These are phyloP conservation scores for Gymnopithys bicolor DNA, from an alignment of 2,797 vertebrate genomes.

Conservation along the genomic window DNA sequence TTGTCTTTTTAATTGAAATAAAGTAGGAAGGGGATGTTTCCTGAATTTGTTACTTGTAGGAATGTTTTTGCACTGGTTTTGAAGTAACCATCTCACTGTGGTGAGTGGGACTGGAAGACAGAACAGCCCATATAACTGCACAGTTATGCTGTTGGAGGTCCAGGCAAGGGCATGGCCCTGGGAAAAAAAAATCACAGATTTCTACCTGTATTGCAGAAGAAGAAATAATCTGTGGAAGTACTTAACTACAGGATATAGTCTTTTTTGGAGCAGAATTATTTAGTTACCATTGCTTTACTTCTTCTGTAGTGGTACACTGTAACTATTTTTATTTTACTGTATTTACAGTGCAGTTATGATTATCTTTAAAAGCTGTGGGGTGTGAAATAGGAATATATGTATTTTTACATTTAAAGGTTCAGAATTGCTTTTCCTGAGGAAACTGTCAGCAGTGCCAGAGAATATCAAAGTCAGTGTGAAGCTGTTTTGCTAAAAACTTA, in stretches of 20 bases:
- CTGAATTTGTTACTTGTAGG: neutral
- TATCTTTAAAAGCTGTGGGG: constrained; percentile 48
- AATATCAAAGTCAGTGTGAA: constrained; percentile 31
- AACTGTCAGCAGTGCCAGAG: neutral
- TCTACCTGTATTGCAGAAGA: neutral
- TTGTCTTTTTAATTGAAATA: constrained; percentile 40
- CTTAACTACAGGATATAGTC: neutral
- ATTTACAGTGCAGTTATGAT: constrained; percentile 34
- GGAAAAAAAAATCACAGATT: neutral
- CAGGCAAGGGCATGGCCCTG: neutral
- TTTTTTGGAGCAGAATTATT: neutral
- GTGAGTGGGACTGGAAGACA: neutral
- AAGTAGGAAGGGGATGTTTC: neutral
- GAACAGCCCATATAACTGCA: neutral
- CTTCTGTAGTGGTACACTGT: neutral
- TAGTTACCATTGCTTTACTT: neutral
- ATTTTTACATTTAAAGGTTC: constrained; percentile 37
- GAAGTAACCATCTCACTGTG: neutral
- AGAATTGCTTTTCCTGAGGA: constrained; percentile 35
- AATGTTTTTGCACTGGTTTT: neutral
- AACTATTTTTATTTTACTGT: constrained; percentile 24
- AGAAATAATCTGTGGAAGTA: neutral
- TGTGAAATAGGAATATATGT: constrained; percentile 51
- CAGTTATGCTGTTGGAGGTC: neutral
- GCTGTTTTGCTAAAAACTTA: neutral